Evolutionary conservation across 1,140 invertebrate species (phyloP), one percentile per base, ranked within the genome.

Genomic region (Drosophila busckii): DNA sequence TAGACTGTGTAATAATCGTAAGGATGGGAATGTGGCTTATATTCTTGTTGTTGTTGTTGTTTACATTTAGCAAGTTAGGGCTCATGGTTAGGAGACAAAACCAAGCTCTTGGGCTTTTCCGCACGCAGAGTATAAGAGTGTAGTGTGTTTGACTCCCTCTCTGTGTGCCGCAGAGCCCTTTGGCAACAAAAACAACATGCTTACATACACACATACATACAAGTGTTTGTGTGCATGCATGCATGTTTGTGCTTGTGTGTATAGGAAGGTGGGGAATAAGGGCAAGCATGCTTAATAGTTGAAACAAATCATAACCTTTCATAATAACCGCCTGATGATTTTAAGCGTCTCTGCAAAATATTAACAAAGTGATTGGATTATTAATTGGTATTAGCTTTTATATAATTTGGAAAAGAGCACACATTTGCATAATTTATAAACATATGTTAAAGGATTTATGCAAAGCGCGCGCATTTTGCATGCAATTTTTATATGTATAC

Each of bases 281-380:
- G 42, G 25, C 7, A 26, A 48, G 41, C 23, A 52, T 59, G n/a
- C n/a, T n/a, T n/a, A n/a, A n/a, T n/a, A n/a, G 46, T 64, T 64
- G 75, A 82, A 86, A 78, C 66, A 86, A 86, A 86, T 83, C 58
- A 86, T 86, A 86, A 86, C 84, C 84, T 86, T 86, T 86, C 84
- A 86, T 86, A 85, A 85, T 86, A 86, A 86, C 84, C 84, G 84
- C 73, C 78, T 86, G 84, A 84, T 86, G 84, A 84, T 54, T 60
- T n/a, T 86, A 86, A 86, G 84, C 84, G 84, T 82, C 84, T 86
- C 84, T 86, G 84, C 84, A 86, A 86, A 85, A 86, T 86, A 86
- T 86, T 86, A 86, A 86, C 85, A 86, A 85, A 85, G 60, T 85
- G 65, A 52, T 75, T 75, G 41, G 66, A 83, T 82, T 82, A 82